phyloP scores from a whole-genome alignment of 2,888 invertebrate species.

The Drosophila paucipuncta region DNA sequence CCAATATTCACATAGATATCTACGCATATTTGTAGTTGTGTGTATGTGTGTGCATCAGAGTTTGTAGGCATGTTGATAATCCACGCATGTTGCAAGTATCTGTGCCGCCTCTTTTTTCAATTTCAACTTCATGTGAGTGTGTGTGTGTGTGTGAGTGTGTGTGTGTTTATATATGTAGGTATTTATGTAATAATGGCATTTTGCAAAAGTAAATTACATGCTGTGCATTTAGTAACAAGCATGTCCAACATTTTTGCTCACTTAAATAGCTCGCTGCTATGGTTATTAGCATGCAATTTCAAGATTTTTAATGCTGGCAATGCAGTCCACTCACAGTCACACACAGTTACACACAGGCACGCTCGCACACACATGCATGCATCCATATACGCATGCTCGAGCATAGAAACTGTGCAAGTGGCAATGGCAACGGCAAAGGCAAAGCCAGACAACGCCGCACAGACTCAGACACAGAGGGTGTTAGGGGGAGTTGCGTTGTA shows the following conservation, averaged over 20 bases:
- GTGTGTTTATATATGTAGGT: slow-evolving; percentile 6
- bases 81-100: slow-evolving; percentile 16
- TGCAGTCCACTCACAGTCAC: slow-evolving; percentile 59
- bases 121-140: slow-evolving; percentile 8
- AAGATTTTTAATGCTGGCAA: slow-evolving; percentile 73
- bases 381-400: slow-evolving; percentile 11
- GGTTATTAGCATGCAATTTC: slow-evolving; percentile 77
- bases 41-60: background rate
- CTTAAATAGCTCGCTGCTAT: slow-evolving; percentile 66
- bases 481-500: background rate
- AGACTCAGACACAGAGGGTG: slow-evolving; percentile 8
- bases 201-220: slow-evolving; percentile 72
- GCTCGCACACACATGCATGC: slow-evolving; percentile 5
- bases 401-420: slow-evolving; percentile 18
- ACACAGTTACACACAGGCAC: slow-evolving; percentile 17
- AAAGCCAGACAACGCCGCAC: background rate
- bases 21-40: background rate
- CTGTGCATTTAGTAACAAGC: slow-evolving; percentile 75
- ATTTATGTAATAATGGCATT: slow-evolving; percentile 61
- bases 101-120: slow-evolving; percentile 18
- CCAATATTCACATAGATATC: slow-evolving; percentile 24
- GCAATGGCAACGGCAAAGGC: background rate
- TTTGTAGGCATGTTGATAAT: slow-evolving; percentile 9
- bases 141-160: background rate
- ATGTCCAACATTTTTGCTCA: slow-evolving; percentile 77